Evolutionary conservation across 2,113 vertebrate genomes (phyloP).

Genomic region (Hemiscyllium ocellatum): DNA sequence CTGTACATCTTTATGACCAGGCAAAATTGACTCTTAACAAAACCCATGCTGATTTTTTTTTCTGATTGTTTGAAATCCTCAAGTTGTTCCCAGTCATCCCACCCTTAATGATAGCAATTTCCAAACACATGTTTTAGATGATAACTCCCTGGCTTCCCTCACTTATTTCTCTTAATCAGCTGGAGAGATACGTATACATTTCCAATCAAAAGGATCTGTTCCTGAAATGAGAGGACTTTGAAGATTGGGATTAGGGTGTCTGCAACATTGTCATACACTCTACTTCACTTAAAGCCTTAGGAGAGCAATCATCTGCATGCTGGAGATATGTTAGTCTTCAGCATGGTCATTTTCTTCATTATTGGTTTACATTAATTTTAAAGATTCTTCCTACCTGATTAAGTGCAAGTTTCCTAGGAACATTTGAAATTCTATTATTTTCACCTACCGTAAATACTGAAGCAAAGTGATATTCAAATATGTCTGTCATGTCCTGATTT

Average conservation of each 20-base stretch:
- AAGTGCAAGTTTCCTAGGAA: background rate
- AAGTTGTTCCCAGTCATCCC: background rate
- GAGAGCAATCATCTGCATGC: background rate
- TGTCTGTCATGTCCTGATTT: background rate
- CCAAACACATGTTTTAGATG: background rate
- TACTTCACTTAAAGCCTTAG: background rate
- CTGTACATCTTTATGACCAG: too few relatives aligned
- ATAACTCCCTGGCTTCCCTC: background rate
- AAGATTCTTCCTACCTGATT: background rate
- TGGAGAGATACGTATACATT: background rate
- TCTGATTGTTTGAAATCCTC: background rate
- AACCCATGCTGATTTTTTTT: too few relatives aligned
- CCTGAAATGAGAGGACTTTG: background rate
- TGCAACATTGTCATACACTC: background rate
- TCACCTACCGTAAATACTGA: background rate
- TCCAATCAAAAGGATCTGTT: background rate
- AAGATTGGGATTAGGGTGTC: background rate
- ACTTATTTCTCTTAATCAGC: background rate
- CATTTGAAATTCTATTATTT: background rate
- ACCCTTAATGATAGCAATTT: background rate
- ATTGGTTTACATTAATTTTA: background rate
- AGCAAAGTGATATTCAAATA: background rate
- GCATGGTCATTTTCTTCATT: background rate
- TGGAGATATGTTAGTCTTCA: background rate
- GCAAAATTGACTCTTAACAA: too few relatives aligned